Evolutionary conservation across 2,888 invertebrate species (phyloP).

Genomic region (Camptogramma bilineatum): DNA sequence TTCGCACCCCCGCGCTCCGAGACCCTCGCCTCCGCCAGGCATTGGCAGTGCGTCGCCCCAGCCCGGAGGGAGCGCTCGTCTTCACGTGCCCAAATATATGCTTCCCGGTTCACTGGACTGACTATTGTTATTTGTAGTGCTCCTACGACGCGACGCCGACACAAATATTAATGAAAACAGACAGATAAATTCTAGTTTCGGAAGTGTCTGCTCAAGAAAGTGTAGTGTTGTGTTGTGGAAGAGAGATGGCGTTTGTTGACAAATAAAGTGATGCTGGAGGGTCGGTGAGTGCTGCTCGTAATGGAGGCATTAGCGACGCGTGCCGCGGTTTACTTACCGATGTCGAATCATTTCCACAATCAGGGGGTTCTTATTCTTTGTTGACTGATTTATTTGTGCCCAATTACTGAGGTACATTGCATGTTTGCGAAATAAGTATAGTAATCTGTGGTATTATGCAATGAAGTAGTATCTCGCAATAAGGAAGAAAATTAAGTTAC

Average conservation of each 20-base stretch:
- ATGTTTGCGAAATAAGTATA: not conserved
- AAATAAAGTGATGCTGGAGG: slow-evolving; percentile 58
- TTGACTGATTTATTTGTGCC: slow-evolving; percentile 22
- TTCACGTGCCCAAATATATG: slow-evolving; percentile 17
- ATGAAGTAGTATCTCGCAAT: not conserved
- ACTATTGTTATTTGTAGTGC: slow-evolving; percentile 26
- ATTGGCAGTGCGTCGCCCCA: slow-evolving; percentile 37
- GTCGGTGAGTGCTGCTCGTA: slow-evolving; percentile 57
- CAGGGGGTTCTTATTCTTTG: slow-evolving; percentile 25
- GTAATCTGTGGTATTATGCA: too few relatives aligned
- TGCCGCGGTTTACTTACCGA: slow-evolving; percentile 60
- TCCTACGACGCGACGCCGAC: slow-evolving; percentile 4
- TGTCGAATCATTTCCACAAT: slow-evolving; percentile 49
- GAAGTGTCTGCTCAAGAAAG: slow-evolving; percentile 9
- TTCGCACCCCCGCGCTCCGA: slow-evolving; percentile 42
- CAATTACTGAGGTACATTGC: slow-evolving; percentile 9
- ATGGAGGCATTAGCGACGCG: slow-evolving; percentile 51
- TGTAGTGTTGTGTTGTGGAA: slow-evolving; percentile 46
- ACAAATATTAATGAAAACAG: slow-evolving; percentile 18
- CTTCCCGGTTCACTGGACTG: slow-evolving; percentile 44
- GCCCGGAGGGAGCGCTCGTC: slow-evolving; percentile 21
- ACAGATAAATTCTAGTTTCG: slow-evolving; percentile 9
- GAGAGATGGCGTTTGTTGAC: slow-evolving; percentile 47
- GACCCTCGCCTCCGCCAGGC: slow-evolving; percentile 27
- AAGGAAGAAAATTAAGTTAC: too few relatives aligned